Conservation (phyloP, 2,888 invertebrate genomes). For the Physocephala rufipes region DNA sequence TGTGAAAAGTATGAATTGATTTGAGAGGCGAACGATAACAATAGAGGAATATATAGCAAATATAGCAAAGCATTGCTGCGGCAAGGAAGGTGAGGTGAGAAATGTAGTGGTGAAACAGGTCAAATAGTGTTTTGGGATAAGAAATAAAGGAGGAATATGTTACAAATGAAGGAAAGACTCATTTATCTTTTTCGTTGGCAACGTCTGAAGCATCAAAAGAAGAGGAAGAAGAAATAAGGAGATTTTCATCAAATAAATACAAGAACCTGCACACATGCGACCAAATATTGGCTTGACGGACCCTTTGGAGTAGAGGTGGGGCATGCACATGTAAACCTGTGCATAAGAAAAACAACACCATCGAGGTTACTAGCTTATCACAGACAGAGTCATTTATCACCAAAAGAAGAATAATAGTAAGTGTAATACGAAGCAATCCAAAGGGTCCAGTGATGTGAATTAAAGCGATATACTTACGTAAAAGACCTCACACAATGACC, state of each 20-base stretch:
- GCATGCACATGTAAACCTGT: not conserved
- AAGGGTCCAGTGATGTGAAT: no score
- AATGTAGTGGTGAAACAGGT: not conserved
- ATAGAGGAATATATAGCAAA: not conserved
- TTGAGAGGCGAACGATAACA: not conserved
- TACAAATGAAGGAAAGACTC: conserved; percentile 22
- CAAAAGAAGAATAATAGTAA: not conserved
- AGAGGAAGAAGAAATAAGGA: no score
- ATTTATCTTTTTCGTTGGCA: conserved; percentile 31
- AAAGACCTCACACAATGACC: no score
- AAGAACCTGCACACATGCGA: not conserved
- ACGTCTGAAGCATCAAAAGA: conserved; percentile 28
- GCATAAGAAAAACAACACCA: not conserved
- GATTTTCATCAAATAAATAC: conserved; percentile 7
- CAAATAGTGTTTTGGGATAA: not conserved
- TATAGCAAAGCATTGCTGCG: not conserved
- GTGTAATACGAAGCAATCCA: no score
- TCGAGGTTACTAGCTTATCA: not conserved
- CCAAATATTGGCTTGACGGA: not conserved
- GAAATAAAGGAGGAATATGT: conserved; percentile 4
- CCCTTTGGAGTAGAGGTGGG: not conserved
- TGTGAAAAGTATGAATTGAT: not conserved
- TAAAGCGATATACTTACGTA: no score
- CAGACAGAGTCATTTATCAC: conserved; percentile 32
- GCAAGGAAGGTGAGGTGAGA: not conserved